Conservation (phyloP, 2,797 vertebrate species). For the Danio albolineatus region DNA sequence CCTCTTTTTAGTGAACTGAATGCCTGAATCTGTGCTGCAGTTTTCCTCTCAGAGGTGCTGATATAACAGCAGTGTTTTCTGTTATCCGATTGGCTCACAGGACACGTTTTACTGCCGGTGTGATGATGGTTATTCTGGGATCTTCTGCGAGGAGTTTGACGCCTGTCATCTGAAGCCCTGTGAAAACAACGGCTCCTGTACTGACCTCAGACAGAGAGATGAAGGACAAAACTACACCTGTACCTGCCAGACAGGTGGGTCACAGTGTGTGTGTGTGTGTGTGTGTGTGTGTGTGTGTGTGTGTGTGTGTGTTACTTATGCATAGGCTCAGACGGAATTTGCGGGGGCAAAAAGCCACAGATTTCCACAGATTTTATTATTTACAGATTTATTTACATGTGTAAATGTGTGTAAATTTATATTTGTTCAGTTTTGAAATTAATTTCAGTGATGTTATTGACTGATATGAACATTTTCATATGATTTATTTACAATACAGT, state of each 20-base stretch:
- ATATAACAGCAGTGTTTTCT: neutral
- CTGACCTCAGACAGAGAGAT: constrained; percentile 83
- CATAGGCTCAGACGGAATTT: no score
- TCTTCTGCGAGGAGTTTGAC: constrained; percentile 93
- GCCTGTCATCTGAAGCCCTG: constrained; percentile 90
- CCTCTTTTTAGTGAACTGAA: neutral
- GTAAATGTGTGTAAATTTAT: no score
- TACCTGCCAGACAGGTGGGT: constrained; percentile 86
- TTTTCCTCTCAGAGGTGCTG: neutral
- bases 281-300: no score
- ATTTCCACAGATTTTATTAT: no score
- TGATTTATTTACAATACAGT: no score
- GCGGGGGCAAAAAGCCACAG: no score
- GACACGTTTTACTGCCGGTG: constrained; percentile 92
- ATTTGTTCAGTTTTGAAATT: no score
- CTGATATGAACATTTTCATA: no score
- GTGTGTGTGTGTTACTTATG: no score
- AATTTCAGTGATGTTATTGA: no score
- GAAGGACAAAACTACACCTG: constrained; percentile 90
- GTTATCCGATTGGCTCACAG: constrained; percentile 67
- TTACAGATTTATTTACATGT: no score
- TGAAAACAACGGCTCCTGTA: constrained; percentile 88
- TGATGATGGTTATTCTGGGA: constrained; percentile 85
- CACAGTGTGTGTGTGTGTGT: neutral
- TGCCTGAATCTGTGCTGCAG: neutral